A percentile compares a stretch with the other conserved stretches of the same genome.
Evolutionary conservation across 1,140 invertebrate genomes (phyloP).

Genomic region (Hestina assimilis): DNA sequence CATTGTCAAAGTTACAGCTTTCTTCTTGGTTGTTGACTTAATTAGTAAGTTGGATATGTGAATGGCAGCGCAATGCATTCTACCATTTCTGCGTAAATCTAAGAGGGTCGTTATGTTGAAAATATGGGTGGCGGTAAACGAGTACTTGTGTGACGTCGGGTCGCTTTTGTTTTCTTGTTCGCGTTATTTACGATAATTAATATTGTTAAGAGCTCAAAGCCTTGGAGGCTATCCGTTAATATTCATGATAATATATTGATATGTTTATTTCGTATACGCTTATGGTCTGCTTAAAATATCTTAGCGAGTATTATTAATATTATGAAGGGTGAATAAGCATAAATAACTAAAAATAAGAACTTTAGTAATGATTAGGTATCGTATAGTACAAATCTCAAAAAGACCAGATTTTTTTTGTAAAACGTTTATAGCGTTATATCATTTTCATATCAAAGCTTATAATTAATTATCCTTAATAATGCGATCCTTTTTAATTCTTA

Average conservation of each 20-base stretch:
- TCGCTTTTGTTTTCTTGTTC: constrained; percentile 25
- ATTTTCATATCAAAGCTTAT: background rate
- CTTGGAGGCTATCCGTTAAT: constrained; percentile 2
- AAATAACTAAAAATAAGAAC: too few relatives aligned
- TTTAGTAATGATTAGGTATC: background rate
- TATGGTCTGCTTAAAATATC: background rate
- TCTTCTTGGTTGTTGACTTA: constrained; percentile 73
- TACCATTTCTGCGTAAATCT: constrained; percentile 57
- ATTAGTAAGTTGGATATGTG: constrained; percentile 77
- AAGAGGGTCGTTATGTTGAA: constrained; percentile 66
- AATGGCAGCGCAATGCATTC: constrained; percentile 74
- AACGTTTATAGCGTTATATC: too few relatives aligned
- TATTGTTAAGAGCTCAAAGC: constrained; percentile 8
- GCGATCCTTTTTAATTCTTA: constrained; percentile 3
- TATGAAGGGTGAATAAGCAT: too few relatives aligned
- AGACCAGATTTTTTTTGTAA: too few relatives aligned
- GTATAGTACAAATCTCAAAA: too few relatives aligned
- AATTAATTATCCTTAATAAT: background rate
- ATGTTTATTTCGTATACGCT: background rate
- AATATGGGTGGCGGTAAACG: constrained; percentile 51
- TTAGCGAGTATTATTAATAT: too few relatives aligned
- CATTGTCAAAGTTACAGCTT: constrained; percentile 75
- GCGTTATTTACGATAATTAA: constrained; percentile 25
- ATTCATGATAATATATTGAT: background rate
- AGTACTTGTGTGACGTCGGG: constrained; percentile 19